Base-by-base conservation (phyloP, 2,113 vertebrate species). In the Lepidothrix coronata region DNA sequence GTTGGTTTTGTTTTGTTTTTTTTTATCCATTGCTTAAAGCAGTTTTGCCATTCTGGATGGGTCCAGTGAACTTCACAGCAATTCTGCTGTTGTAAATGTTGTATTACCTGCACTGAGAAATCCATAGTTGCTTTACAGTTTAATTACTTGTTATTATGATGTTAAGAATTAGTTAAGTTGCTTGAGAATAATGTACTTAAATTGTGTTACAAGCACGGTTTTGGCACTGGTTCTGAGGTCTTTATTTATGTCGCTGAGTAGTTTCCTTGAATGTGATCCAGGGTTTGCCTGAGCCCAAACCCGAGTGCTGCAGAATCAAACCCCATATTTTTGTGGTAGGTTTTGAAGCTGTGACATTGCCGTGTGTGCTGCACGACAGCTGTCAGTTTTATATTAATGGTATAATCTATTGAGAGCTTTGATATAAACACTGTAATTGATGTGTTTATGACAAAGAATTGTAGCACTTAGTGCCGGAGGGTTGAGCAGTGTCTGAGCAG, bases 381-480 rank as follows among this genome's bases (percentile, higher is more conserved):
- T 97, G 94, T 57, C 94, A 91, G 72, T 84, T 35, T 78, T 61
- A 20, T 76, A 88, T 65, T 77, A 65, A 74, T 44, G 54, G 68
- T 5, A 13, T 54, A 39, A 88, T 77, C 65, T 48, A 21, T 54
- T 6, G 66, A 86, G 84, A 59, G 51, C 51, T 93, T 59, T 79
- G 90, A 37, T 73, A 37, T 59, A 76, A 95, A 76, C 5, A n/a
- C 79, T 52, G 72, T 52, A 77, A 91, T 67, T 61, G 95, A 82
- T 82, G 90, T 92, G 85, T 79, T 96, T 93, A 51, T 90, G 95
- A 78, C 31, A 74, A 51, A 79, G 82, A 85, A 33, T 30, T 57
- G 78, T 8, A 70, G 89, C 68, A 1, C 37, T 85, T 16, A 0
- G 24, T 23, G 95, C 92, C 0, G 1, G 46, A 48, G 89, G 92